Percentiles rank a stretch among this genome's conserved stretches.
Conservation (phyloP, 2,888 invertebrate genomes). For the Hirtodrosophila cameraria region DNA sequence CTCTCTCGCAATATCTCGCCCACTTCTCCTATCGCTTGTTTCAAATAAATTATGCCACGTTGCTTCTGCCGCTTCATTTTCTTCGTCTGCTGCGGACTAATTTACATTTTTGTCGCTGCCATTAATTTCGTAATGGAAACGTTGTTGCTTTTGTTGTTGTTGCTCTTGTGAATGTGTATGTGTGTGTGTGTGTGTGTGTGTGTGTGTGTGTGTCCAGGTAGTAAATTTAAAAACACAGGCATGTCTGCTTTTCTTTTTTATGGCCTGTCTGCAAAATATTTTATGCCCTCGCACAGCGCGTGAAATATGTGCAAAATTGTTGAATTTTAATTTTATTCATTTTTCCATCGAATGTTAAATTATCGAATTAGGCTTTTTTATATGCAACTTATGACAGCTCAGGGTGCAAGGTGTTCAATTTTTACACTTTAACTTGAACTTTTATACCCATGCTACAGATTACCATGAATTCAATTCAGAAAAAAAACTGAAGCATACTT, state of each 20-base stretch:
- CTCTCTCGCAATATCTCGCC: background rate
- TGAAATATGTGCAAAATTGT: constrained; percentile 32
- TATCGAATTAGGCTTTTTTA: constrained; percentile 65
- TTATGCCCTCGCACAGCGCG: constrained; percentile 21
- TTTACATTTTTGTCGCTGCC: constrained; percentile 78
- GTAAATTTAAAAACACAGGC: constrained; percentile 57
- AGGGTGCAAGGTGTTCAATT: too few species aligned
- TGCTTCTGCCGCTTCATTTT: constrained; percentile 48
- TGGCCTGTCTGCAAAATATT: constrained; percentile 50
- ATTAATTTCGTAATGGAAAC: constrained; percentile 67
- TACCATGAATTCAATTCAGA: too few species aligned
- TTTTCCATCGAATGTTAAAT: constrained; percentile 63
- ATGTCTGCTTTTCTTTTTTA: constrained; percentile 53
- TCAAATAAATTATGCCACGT: constrained; percentile 58
- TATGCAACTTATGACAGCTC: background rate
- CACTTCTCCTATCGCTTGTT: constrained; percentile 5
- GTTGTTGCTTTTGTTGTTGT: constrained; percentile 1
- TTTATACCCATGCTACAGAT: too few species aligned
- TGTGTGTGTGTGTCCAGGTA: constrained; percentile 35
- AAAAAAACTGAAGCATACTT: too few species aligned
- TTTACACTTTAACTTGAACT: too few species aligned
- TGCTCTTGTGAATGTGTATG: background rate
- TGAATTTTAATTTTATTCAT: constrained; percentile 60
- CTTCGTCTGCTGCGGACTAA: constrained; percentile 64
- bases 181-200: constrained; percentile 4